A percentile compares a stretch with the other conserved stretches of the same genome.
Evolutionary conservation across 2,113 vertebrate genomes (phyloP).

Genomic region (Neofelis nebulosa): DNA sequence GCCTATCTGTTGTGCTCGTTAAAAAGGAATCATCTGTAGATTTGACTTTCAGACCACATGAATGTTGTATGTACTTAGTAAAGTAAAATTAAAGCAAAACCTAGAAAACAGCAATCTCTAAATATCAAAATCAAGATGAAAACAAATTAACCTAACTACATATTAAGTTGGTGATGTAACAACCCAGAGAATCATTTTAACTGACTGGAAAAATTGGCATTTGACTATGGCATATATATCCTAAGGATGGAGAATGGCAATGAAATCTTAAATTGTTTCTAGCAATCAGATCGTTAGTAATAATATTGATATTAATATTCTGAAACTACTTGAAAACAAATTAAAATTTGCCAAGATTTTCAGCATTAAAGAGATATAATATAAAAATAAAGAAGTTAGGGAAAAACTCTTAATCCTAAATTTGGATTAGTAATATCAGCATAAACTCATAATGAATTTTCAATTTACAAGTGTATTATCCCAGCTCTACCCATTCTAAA

Average conservation of each 20-base stretch:
- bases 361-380: not conserved
- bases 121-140: conserved; percentile 18
- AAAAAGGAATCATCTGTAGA: not conserved
- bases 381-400: not conserved
- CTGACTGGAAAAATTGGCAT: not conserved
- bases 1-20: not conserved
- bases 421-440: not conserved
- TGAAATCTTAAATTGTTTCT: conserved; percentile 5
- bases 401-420: not conserved
- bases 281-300: not conserved
- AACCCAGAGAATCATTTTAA: conserved; percentile 35
- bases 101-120: conserved; percentile 6
- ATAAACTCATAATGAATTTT: not conserved
- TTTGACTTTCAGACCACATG: not conserved
- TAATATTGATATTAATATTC: not conserved
- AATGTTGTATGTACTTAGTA: not conserved
- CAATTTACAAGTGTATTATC: not conserved
- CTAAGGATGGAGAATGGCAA: not conserved
- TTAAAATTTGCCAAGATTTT: conserved; percentile 11
- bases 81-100: conserved; percentile 36
- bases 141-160: not conserved
- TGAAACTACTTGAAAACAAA: conserved; percentile 26
- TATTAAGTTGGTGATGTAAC: not conserved
- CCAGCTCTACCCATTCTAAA: not conserved
- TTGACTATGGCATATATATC: not conserved